Evolutionary conservation across 1,140 invertebrate species (phyloP).

Genomic region (Cherax destructor): DNA sequence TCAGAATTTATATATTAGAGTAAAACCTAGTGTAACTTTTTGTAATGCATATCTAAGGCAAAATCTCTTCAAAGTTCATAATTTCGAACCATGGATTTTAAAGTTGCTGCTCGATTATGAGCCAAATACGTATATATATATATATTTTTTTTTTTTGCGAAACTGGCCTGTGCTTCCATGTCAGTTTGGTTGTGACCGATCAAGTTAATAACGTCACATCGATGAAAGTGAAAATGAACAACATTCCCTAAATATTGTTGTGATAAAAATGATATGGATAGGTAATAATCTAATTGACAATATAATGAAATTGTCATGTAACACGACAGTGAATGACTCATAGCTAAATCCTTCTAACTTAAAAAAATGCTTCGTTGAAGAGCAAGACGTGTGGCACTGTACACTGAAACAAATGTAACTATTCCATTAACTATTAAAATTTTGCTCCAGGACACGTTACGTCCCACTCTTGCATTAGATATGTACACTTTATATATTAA

Average conservation of each 20-base stretch:
- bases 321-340: not conserved
- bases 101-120: not conserved
- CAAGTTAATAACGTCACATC: not conserved
- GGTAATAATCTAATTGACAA: not conserved
- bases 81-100: not conserved
- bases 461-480: not conserved
- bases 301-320: not conserved
- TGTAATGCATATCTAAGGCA: not conserved
- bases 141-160: not conserved
- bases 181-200: no score
- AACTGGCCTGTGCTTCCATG: no score
- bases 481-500: constrained; percentile 9
- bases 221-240: not conserved
- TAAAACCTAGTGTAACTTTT: no score
- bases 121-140: not conserved
- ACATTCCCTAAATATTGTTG: not conserved
- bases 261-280: not conserved
- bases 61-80: not conserved
- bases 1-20: no score
- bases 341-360: not conserved
- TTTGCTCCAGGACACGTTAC: not conserved
- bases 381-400: not conserved
- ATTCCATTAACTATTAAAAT: not conserved
- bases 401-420: not conserved
- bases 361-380: not conserved